These are phyloP conservation scores for Tiliacea citrago DNA, from an alignment of 2,888 invertebrate genomes.

Conservation along the genomic window DNA sequence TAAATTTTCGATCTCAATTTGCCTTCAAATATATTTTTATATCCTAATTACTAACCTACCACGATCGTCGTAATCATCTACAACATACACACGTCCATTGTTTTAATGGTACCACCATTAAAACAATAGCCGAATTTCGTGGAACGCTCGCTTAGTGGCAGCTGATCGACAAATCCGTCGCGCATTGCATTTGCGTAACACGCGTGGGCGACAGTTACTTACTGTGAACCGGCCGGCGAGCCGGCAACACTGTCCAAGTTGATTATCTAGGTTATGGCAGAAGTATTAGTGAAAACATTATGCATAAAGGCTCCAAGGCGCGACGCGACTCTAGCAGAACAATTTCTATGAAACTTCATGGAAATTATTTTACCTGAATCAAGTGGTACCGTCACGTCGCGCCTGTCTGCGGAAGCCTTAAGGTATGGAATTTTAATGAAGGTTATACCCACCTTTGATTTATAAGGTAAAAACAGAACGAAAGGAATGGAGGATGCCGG, in stretches of 20 bases:
- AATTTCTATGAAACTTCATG: too few species aligned
- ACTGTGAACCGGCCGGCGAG: slow-evolving; percentile 55
- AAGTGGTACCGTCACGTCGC: too few species aligned
- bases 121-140: slow-evolving; percentile 63
- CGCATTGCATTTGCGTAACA: slow-evolving; percentile 63
- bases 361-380: too few species aligned
- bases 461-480: not conserved
- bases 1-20: not conserved
- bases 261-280: slow-evolving; percentile 29
- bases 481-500: not conserved
- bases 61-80: not conserved
- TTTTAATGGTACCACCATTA: slow-evolving; percentile 10
- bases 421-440: not conserved
- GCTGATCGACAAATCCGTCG: slow-evolving; percentile 72
- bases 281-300: slow-evolving; percentile 22
- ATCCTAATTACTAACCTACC: not conserved
- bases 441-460: not conserved
- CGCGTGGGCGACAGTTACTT: slow-evolving; percentile 66
- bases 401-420: too few species aligned
- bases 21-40: not conserved
- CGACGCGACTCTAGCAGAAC: too few species aligned
- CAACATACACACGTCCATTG: not conserved
- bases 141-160: slow-evolving; percentile 65
- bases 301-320: not conserved
- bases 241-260: slow-evolving; percentile 32